Conservation (phyloP, 1,140 invertebrate genomes). For the Dreissena rostriformis region DNA sequence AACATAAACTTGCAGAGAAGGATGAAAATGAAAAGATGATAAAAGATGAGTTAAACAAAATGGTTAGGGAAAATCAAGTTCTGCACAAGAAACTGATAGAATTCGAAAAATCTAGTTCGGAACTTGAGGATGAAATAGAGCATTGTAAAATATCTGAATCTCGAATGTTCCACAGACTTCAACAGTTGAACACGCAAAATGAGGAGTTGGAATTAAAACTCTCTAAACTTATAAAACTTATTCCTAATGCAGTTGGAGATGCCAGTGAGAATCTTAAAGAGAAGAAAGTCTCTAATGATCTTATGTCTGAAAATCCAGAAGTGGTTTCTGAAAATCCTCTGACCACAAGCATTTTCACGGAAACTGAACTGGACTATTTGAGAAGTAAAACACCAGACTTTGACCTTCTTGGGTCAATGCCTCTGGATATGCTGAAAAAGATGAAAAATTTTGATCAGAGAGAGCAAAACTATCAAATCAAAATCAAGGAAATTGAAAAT, state of each 20-base stretch:
- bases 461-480: constrained; percentile 41
- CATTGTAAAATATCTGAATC: constrained; percentile 59
- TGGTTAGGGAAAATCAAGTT: constrained; percentile 46
- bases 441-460: constrained; percentile 53
- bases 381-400: constrained; percentile 40
- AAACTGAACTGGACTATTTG: constrained; percentile 32
- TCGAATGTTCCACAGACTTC: constrained; percentile 57
- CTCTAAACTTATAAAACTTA: constrained; percentile 32
- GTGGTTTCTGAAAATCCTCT: constrained; percentile 48
- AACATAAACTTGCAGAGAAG: constrained; percentile 53
- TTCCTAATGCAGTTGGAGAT: constrained; percentile 7
- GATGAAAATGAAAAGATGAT: constrained; percentile 55
- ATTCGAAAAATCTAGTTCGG: constrained; percentile 52
- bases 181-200: constrained; percentile 54
- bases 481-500: constrained; percentile 48
- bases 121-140: constrained; percentile 58
- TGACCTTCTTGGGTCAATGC: constrained; percentile 36
- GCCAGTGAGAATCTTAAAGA: neutral
- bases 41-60: constrained; percentile 53
- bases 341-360: constrained; percentile 45
- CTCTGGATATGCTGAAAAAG: constrained; percentile 51
- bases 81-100: constrained; percentile 59
- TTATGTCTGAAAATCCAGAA: constrained; percentile 55
- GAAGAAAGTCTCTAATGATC: neutral
- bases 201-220: constrained; percentile 51